Percentiles rank a stretch among this genome's conserved stretches.
These are phyloP conservation scores for Drosophila pseudotakahashii DNA, from an alignment of 2,888 invertebrate genomes.

Conservation along the genomic window DNA sequence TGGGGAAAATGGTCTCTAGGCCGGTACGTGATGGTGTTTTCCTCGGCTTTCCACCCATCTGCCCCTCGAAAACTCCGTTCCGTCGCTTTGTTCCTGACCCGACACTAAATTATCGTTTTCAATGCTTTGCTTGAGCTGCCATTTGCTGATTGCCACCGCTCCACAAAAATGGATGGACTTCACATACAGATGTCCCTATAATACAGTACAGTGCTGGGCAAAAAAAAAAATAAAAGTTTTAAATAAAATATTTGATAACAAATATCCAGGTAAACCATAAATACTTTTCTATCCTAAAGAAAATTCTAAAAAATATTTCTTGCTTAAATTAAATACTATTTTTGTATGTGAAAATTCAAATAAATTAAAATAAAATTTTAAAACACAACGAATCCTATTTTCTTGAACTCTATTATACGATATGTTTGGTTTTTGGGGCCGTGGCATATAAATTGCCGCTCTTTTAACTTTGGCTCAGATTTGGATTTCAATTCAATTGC, in stretches of 20 bases:
- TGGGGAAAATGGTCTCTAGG: constrained; percentile 24
- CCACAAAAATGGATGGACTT: constrained; percentile 7
- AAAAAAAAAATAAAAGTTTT: no score
- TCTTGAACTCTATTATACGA: not conserved
- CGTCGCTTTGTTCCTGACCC: constrained; percentile 14
- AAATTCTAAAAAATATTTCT: no score
- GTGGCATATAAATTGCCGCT: constrained; percentile 27
- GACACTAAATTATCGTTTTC: constrained; percentile 43
- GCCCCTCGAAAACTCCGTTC: no score
- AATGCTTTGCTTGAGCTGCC: constrained; percentile 47
- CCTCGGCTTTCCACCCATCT: not conserved
- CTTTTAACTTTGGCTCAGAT: constrained; percentile 50
- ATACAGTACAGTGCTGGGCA: not conserved
- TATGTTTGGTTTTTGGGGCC: not conserved
- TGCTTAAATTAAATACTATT: no score
- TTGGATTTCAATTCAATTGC: constrained; percentile 72
- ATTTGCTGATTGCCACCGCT: constrained; percentile 68
- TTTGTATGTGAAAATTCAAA: no score
- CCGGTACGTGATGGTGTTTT: constrained; percentile 23
- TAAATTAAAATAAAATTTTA: not conserved
- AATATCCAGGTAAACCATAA: no score
- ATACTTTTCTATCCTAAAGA: no score
- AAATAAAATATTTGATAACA: no score
- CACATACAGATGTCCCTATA: constrained; percentile 12
- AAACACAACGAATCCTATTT: no score